Evolutionary conservation across 2,888 invertebrate species (phyloP), one percentile per base, ranked within the genome.

Genomic region (Leucania comma): DNA sequence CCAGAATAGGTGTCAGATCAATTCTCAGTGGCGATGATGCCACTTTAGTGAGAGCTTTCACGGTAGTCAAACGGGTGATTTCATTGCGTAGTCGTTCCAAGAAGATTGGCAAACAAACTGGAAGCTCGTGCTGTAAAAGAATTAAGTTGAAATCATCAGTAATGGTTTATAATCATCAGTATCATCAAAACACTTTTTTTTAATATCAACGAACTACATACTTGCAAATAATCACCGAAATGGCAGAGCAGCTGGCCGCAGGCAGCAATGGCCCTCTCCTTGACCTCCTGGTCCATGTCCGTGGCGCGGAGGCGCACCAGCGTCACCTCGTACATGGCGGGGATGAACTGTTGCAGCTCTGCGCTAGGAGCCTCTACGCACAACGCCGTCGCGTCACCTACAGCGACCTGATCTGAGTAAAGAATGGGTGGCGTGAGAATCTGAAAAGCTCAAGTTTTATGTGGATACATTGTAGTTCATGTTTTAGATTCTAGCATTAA

Each of bases 211-310:
- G 26, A 17, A 58, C 54, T 20, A 78, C 73, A 60, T 73, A 96
- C 96, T 92, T 97, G 96, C 63, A 99, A 93, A 84, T 97, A 97
- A 92, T 99, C 99, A 0, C 99, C 99, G 83, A 99, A 97, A 92
- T 98, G 98, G 75, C 98, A 98, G 61, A 99, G 97, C 62, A 99
- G 98, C 93, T 99, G 99, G 20, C 99, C 99, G 98, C 99, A 98
- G 87, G 99, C 99, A 1, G 99, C 98, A 79, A 99, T 99, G 14
- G 99, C 99, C 32, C 99, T 97, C 91, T 99, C 99, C 93, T 99
- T 99, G 0, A 99, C 99, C 95, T 99, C 99, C 92, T 99, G 99
- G 95, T 99, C 99, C 89, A 99, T 99, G 91, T 99, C 99, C 0
- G 99, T 98, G 46, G 99, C 98, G 87, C 98, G 98, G 51, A 99